These are phyloP conservation scores for Heliothis subflexa DNA, from an alignment of 1,140 invertebrate species.

Conservation along the genomic window DNA sequence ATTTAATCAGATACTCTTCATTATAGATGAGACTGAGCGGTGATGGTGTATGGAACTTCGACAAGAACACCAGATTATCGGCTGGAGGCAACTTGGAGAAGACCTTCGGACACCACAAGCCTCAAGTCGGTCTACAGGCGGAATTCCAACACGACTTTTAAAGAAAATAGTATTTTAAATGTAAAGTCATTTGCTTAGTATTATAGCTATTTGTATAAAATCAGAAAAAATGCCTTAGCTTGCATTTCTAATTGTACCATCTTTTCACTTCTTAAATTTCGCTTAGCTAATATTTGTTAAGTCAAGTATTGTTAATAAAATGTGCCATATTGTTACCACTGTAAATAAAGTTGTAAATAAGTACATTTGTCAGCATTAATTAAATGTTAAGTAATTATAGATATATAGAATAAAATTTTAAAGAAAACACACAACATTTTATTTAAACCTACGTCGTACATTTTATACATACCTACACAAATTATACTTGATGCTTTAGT, in stretches of 20 bases:
- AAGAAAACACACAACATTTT: no score
- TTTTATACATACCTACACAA: no score
- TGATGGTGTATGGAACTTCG: slow-evolving; percentile 63
- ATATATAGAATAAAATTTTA: no score
- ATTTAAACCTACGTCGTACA: no score
- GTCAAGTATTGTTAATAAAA: no score
- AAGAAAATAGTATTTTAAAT: not conserved
- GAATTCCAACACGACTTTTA: slow-evolving; percentile 34
- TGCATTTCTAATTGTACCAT: not conserved
- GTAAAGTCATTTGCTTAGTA: no score
- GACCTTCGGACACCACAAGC: slow-evolving; percentile 54
- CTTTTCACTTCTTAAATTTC: not conserved
- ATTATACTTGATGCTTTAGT: no score
- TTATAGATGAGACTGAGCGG: slow-evolving; percentile 55
- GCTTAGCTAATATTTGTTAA: no score
- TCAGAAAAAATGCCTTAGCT: not conserved
- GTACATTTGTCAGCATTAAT: not conserved
- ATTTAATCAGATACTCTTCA: not conserved
- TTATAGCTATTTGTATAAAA: no score
- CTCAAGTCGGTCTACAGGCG: slow-evolving; percentile 46
- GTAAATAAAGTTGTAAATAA: not conserved
- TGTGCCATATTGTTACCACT: not conserved
- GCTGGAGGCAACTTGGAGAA: slow-evolving; percentile 57
- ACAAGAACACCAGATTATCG: slow-evolving; percentile 60
- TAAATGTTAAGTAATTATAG: no score